These are phyloP conservation scores for Eupithecia dodoneata DNA, from an alignment of 2,888 invertebrate species.

Conservation along the genomic window DNA sequence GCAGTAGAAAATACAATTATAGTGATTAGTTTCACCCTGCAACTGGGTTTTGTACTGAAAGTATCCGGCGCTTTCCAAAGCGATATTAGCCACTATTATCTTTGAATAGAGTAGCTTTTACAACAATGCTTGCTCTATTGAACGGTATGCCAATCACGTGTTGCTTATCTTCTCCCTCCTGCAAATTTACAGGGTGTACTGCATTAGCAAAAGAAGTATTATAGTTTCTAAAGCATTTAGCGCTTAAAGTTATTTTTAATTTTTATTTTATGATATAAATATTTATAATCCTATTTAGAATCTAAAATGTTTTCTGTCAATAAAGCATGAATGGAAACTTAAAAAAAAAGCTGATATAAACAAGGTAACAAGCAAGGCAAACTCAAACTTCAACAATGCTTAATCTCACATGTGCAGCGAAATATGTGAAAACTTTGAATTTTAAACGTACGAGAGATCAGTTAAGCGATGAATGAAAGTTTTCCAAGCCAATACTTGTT, in stretches of 20 bases:
- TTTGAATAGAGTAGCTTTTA: slow-evolving; percentile 37
- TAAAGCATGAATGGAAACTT: too few species aligned
- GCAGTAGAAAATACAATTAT: slow-evolving; percentile 76
- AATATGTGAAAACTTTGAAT: too few species aligned
- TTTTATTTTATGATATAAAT: not conserved
- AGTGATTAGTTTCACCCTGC: slow-evolving; percentile 76
- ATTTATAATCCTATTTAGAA: too few species aligned
- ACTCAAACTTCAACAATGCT: too few species aligned
- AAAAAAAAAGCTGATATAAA: too few species aligned
- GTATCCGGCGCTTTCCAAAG: slow-evolving; percentile 49
- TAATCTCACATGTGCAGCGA: too few species aligned
- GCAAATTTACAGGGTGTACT: slow-evolving; percentile 55
- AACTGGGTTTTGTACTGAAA: slow-evolving; percentile 65
- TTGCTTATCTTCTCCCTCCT: slow-evolving; percentile 57
- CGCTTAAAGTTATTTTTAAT: not conserved
- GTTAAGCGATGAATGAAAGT: too few species aligned
- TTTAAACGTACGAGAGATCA: too few species aligned
- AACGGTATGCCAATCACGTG: slow-evolving; percentile 64
- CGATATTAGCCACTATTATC: slow-evolving; percentile 49
- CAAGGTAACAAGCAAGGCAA: too few species aligned
- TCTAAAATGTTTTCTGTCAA: too few species aligned
- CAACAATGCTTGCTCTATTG: slow-evolving; percentile 25
- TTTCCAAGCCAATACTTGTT: too few species aligned
- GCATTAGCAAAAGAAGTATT: not conserved
- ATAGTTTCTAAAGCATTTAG: not conserved